Evolutionary conservation across 2,888 invertebrate genomes (phyloP).

Genomic region (Reticulitermes lucifugus): DNA sequence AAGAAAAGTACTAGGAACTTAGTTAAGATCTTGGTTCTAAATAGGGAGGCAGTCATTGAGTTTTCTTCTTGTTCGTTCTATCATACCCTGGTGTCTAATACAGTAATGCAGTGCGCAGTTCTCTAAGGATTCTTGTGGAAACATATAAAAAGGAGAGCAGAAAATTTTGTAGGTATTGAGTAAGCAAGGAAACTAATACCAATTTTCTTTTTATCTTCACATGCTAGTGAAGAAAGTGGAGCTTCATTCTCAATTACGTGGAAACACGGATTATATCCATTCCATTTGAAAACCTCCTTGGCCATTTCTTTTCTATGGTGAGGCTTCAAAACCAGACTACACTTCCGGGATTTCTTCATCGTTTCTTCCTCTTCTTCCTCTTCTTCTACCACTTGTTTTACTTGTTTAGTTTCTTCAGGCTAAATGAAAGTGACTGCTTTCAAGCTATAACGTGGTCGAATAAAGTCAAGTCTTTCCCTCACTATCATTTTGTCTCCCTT

Average conservation of each 20-base stretch:
- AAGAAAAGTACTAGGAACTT: not conserved
- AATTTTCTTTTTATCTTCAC: conserved; percentile 34
- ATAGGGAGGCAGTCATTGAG: not conserved
- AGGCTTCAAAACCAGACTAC: conserved; percentile 28
- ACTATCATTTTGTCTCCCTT: not conserved
- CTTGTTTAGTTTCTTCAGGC: not conserved
- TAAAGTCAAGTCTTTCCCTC: conserved; percentile 16
- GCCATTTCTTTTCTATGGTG: conserved; percentile 8
- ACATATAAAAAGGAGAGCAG: conserved; percentile 23
- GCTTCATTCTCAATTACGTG: conserved; percentile 28
- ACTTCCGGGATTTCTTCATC: conserved; percentile 30
- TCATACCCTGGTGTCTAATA: not conserved
- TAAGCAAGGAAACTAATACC: conserved; percentile 2
- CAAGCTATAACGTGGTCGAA: conserved; percentile 30
- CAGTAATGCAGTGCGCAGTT: not conserved
- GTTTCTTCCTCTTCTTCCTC: conserved; percentile 10
- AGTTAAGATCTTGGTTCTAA: not conserved
- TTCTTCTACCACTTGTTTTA: no score
- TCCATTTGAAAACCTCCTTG: conserved; percentile 15
- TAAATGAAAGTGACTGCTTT: conserved; percentile 34
- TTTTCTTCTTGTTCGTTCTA: not conserved
- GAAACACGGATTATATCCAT: conserved; percentile 18
- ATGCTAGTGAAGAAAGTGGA: conserved; percentile 17
- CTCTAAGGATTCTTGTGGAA: conserved; percentile 3
- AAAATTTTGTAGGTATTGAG: conserved; percentile 10